Conservation (phyloP, 2,888 invertebrate species). For the Melipona bicolor region DNA sequence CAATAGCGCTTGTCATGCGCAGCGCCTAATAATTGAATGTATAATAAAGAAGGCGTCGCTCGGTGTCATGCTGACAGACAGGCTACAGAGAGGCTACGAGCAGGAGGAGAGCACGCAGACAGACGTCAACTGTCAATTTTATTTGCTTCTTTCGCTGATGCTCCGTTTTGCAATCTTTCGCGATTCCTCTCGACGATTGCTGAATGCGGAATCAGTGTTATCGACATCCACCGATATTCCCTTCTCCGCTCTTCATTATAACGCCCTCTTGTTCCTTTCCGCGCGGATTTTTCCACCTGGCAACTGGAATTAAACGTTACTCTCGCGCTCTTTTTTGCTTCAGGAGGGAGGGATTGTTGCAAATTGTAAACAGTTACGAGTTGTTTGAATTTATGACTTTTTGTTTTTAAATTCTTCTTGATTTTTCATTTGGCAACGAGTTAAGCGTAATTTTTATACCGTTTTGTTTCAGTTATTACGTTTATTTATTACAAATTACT, state of each 20-base stretch:
- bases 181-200: constrained; percentile 40
- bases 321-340: too few relatives aligned
- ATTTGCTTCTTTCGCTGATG: constrained; percentile 66
- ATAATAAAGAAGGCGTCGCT: constrained; percentile 83
- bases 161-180: constrained; percentile 53
- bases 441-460: not conserved
- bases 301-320: too few relatives aligned
- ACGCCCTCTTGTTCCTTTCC: not conserved
- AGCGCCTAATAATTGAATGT: constrained; percentile 84
- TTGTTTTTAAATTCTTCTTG: too few relatives aligned
- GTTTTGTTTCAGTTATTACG: not conserved
- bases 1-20: constrained; percentile 83
- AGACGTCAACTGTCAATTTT: constrained; percentile 81
- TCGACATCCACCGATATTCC: constrained; percentile 2
- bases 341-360: too few relatives aligned
- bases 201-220: constrained; percentile 49
- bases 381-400: too few relatives aligned
- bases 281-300: too few relatives aligned
- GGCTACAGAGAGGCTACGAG: constrained; percentile 69
- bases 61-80: constrained; percentile 80
- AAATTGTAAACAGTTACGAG: too few relatives aligned
- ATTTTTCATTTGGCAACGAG: not conserved
- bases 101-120: constrained; percentile 66
- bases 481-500: too few relatives aligned
- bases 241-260: not conserved